Conservation (phyloP, 1,140 invertebrate species). For the Drosophila watanabei region DNA sequence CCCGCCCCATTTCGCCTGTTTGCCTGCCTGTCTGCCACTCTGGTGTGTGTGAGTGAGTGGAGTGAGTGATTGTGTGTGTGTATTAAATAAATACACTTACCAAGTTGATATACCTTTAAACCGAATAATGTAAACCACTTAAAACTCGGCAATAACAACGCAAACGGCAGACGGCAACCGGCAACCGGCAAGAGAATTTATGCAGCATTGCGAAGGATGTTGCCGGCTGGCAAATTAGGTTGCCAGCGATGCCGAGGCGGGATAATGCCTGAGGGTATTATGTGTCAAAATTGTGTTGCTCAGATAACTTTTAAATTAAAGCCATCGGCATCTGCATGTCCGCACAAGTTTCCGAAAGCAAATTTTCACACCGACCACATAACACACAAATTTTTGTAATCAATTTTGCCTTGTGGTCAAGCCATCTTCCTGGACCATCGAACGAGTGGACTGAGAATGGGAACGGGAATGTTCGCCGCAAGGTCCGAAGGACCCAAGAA, state of each 20-base stretch:
- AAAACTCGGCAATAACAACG: conserved; percentile 80
- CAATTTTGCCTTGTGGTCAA: conserved; percentile 79
- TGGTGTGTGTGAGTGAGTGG: conserved; percentile 16
- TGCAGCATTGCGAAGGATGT: conserved; percentile 52
- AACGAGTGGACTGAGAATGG: too few relatives aligned
- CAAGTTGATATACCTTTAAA: conserved; percentile 83
- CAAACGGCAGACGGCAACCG: conserved; percentile 22
- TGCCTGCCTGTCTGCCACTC: conserved; percentile 37
- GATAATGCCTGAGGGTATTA: conserved; percentile 62
- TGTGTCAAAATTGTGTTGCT: conserved; percentile 82
- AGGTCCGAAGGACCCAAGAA: not conserved
- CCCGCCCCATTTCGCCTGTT: conserved; percentile 12
- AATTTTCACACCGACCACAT: conserved; percentile 63
- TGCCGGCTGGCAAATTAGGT: conserved; percentile 70
- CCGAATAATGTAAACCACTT: conserved; percentile 84
- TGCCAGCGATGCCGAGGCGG: conserved; percentile 42
- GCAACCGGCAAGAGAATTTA: conserved; percentile 60
- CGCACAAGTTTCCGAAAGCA: conserved; percentile 49
- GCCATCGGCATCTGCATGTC: conserved; percentile 56
- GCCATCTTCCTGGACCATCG: conserved; percentile 27
- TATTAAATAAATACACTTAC: conserved; percentile 84
- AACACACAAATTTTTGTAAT: conserved; percentile 72
- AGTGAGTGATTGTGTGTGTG: conserved; percentile 60
- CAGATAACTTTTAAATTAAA: conserved; percentile 83
- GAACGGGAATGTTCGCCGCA: not conserved